Conservation (phyloP, 2,113 vertebrate genomes). For the Thunnus thynnus region DNA sequence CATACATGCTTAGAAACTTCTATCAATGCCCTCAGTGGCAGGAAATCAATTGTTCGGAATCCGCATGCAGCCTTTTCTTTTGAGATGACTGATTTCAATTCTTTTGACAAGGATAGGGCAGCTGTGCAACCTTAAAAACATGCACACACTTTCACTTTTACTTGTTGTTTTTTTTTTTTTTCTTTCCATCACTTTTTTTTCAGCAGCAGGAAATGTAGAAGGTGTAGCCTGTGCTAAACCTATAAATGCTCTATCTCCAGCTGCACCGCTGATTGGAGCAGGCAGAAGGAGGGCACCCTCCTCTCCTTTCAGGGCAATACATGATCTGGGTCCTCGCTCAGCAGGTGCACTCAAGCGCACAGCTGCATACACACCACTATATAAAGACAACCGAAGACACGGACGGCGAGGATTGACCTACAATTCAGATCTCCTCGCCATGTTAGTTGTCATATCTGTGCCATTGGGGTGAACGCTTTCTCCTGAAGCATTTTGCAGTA, state of each 20-base stretch:
- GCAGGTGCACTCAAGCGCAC: conserved; percentile 43
- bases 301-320: conserved; percentile 18
- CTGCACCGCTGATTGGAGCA: conserved; percentile 53
- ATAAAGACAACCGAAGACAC: conserved; percentile 1
- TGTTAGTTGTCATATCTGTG: conserved; percentile 28
- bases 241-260: neutral
- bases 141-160: neutral
- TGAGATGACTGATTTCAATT: conserved; percentile 15
- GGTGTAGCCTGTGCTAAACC: neutral
- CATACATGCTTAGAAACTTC: neutral
- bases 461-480: conserved; percentile 7
- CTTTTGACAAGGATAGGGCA: neutral
- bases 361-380: neutral
- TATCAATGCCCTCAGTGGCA: conserved; percentile 2
- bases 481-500: neutral
- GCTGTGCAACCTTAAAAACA: neutral
- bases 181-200: neutral
- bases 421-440: conserved; percentile 5
- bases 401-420: conserved; percentile 25
- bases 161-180: neutral
- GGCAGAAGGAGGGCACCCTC: conserved; percentile 72
- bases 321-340: conserved; percentile 28
- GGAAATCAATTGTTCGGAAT: conserved; percentile 45
- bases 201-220: no score
- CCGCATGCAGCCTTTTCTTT: neutral